These are phyloP conservation scores for Sebastes cheni DNA, from an alignment of 2,797 vertebrate species.

Conservation along the genomic window DNA sequence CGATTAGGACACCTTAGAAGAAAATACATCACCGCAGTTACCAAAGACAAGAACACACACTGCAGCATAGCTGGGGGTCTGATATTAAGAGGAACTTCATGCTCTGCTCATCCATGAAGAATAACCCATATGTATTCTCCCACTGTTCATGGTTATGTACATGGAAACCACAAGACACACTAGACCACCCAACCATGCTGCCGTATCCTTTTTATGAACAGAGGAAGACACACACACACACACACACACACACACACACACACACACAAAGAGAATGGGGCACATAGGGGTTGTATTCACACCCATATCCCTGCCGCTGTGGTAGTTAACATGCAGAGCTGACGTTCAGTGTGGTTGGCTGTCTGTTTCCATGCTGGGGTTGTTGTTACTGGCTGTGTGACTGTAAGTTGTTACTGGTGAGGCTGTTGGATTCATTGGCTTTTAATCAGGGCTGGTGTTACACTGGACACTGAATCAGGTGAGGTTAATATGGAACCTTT, in stretches of 20 bases:
- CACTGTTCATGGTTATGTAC: slow-evolving; percentile 13
- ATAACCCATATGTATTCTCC: slow-evolving; percentile 21
- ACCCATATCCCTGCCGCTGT: slow-evolving; percentile 34
- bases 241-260: slow-evolving; percentile 4
- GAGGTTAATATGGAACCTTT: slow-evolving; percentile 67
- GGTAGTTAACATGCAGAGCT: slow-evolving; percentile 75
- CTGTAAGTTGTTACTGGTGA: slow-evolving; percentile 62
- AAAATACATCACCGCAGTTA: slow-evolving; percentile 49
- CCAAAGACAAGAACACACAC: slow-evolving; percentile 32
- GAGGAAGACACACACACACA: slow-evolving; percentile 13
- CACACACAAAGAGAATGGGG: slow-evolving; percentile 3
- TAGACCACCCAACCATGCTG: slow-evolving; percentile 72
- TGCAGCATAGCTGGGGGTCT: slow-evolving; percentile 65
- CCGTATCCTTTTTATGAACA: slow-evolving; percentile 25
- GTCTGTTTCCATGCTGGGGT: slow-evolving; percentile 75
- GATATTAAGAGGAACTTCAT: slow-evolving; percentile 25
- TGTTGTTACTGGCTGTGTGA: slow-evolving; percentile 57
- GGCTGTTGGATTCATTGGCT: slow-evolving; percentile 8
- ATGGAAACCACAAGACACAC: slow-evolving; percentile 53
- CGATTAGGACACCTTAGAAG: slow-evolving; percentile 61
- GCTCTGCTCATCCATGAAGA: slow-evolving; percentile 45
- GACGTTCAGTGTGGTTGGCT: slow-evolving; percentile 34
- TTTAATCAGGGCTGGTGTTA: slow-evolving; percentile 44
- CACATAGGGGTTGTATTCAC: slow-evolving; percentile 47
- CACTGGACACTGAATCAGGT: slow-evolving; percentile 50